These are phyloP conservation scores for Myripristis murdjan DNA, from an alignment of 2,797 vertebrate genomes.

Conservation along the genomic window DNA sequence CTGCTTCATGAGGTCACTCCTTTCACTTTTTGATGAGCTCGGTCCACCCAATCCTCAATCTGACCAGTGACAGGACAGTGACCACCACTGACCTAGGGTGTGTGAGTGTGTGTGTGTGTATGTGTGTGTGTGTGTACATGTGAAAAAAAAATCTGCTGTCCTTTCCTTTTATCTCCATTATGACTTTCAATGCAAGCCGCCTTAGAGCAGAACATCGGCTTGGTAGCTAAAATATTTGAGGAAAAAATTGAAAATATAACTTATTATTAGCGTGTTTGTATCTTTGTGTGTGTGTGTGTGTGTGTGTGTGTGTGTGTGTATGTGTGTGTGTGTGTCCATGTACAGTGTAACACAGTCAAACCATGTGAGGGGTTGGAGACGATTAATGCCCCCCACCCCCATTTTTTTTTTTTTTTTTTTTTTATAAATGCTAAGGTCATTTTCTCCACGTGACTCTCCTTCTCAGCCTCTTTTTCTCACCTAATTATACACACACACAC, in stretches of 20 bases:
- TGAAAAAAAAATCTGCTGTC: not conserved
- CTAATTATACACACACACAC: conserved; percentile 37
- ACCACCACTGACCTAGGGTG: conserved; percentile 46
- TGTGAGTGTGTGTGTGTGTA: conserved; percentile 12
- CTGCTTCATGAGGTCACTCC: conserved; percentile 68
- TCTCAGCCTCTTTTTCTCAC: conserved; percentile 58
- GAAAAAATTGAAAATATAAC: not conserved
- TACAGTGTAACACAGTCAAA: conserved; percentile 6
- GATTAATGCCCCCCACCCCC: too few relatives aligned
- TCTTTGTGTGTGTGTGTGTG: not conserved
- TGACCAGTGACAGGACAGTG: conserved; percentile 62
- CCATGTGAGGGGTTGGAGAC: conserved; percentile 26
- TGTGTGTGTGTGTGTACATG: not conserved
- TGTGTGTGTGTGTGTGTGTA: not conserved
- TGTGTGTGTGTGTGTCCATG: not conserved
- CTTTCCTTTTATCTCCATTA: not conserved
- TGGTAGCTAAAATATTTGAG: not conserved
- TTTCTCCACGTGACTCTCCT: conserved; percentile 52
- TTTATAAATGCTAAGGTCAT: conserved; percentile 48
- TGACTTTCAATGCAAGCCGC: conserved; percentile 7
- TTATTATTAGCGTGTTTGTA: not conserved
- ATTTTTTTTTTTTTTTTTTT: too few relatives aligned
- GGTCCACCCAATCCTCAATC: conserved; percentile 58
- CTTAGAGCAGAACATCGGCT: too few relatives aligned
- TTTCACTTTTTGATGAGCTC: conserved; percentile 61